Conservation (phyloP, 1,140 invertebrate genomes). For the Aphis gossypii region DNA sequence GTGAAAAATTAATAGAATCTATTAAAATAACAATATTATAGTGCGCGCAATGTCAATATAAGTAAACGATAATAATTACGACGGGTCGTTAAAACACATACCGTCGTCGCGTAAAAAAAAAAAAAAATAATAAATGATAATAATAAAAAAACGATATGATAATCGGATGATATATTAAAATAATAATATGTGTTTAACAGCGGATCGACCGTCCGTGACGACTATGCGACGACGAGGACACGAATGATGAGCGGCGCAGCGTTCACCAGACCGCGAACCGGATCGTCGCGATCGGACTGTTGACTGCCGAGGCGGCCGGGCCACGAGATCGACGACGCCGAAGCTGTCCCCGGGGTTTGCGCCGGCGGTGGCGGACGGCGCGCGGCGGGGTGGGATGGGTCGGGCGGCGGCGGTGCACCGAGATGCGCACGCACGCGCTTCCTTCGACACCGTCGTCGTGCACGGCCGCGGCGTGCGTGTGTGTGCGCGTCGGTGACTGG, state of each 20-base stretch:
- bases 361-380: not conserved
- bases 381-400: not conserved
- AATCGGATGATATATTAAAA: no score
- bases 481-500: not conserved
- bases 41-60: no score
- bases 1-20: no score
- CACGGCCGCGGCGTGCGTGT: not conserved
- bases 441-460: not conserved
- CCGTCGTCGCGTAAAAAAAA: not conserved
- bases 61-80: not conserved
- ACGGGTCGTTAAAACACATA: not conserved
- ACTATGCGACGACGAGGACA: not conserved
- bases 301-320: conserved; percentile 38
- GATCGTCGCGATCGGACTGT: conserved; percentile 56
- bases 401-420: not conserved
- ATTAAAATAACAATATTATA: not conserved
- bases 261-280: conserved; percentile 55
- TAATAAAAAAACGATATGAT: not conserved
- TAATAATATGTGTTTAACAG: no score
- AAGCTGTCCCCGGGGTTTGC: conserved; percentile 40
- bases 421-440: conserved; percentile 23
- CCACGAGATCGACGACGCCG: conserved; percentile 55
- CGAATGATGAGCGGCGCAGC: not conserved
- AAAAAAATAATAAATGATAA: not conserved
- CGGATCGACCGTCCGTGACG: not conserved